phyloP scores from a whole-genome alignment of 2,113 vertebrate genomes.

The Ancistrus triradiatus region DNA sequence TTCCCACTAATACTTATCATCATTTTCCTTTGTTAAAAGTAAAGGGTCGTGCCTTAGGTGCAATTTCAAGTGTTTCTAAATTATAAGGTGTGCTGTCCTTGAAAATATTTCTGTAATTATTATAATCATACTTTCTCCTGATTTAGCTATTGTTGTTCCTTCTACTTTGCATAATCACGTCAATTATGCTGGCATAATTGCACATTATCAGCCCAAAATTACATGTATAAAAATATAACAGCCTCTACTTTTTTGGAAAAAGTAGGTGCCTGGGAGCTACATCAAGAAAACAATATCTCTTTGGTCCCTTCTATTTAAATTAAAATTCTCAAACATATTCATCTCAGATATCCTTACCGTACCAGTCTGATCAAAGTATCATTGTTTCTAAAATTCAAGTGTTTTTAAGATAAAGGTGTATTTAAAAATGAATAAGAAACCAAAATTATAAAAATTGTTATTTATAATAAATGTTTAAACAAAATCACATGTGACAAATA shows the following conservation, averaged over 20 bases:
- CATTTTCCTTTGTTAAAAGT: too few relatives aligned
- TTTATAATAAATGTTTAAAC: too few relatives aligned
- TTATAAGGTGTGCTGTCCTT: slow-evolving; percentile 22
- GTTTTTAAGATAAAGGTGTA: too few relatives aligned
- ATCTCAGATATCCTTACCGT: neutral
- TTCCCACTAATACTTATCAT: too few relatives aligned
- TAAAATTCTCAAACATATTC: slow-evolving; percentile 4
- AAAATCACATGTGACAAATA: too few relatives aligned
- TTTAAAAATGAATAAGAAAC: too few relatives aligned
- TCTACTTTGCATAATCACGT: slow-evolving; percentile 36
- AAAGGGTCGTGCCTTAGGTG: neutral
- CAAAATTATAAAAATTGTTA: too few relatives aligned
- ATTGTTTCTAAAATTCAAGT: too few relatives aligned
- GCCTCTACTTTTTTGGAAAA: neutral
- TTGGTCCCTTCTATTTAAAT: neutral
- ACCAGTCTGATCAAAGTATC: too few relatives aligned
- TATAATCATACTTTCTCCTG: slow-evolving; percentile 31
- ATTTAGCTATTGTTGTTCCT: slow-evolving; percentile 26
- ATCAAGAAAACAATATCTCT: neutral
- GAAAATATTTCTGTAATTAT: slow-evolving; percentile 38
- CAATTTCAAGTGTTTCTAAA: slow-evolving; percentile 21
- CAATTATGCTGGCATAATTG: slow-evolving; percentile 35
- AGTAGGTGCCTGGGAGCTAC: neutral
- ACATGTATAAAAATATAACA: slow-evolving; percentile 11
- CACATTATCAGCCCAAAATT: slow-evolving; percentile 29